Percentiles rank a stretch among this genome's conserved stretches.
These are phyloP conservation scores for Drosophila demipolita DNA, from an alignment of 2,888 invertebrate genomes.

Conservation along the genomic window DNA sequence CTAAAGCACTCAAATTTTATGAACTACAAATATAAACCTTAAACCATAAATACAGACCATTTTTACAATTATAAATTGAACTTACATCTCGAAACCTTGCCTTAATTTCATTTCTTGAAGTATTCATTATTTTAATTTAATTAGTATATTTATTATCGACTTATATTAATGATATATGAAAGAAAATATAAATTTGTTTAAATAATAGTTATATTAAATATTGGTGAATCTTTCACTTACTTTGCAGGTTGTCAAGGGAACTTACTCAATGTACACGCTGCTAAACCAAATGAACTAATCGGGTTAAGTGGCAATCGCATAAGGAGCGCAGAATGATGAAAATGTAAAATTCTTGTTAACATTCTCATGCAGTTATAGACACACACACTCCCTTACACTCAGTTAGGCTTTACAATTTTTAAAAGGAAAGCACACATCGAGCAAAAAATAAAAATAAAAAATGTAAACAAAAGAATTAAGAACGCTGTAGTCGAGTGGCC, in stretches of 20 bases:
- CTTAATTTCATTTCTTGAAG: too few relatives aligned
- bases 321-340: conserved; percentile 24
- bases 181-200: not conserved
- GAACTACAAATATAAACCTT: not conserved
- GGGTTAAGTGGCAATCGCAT: conserved; percentile 18
- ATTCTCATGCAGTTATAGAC: not conserved
- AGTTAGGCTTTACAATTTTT: too few relatives aligned
- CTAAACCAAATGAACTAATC: conserved; percentile 44
- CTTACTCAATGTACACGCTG: conserved; percentile 78
- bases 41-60: not conserved
- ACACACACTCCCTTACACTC: not conserved
- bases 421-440: too few relatives aligned
- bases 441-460: not conserved
- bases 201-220: not conserved
- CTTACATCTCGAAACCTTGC: not conserved
- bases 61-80: not conserved
- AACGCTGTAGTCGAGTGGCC: too few relatives aligned
- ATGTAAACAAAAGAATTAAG: not conserved
- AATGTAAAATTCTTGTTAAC: conserved; percentile 36
- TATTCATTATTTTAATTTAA: too few relatives aligned
- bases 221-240: not conserved
- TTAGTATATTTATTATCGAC: too few relatives aligned
- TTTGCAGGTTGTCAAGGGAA: conserved; percentile 74
- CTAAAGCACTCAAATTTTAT: too few relatives aligned
- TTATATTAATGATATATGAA: too few relatives aligned